These are phyloP conservation scores for Microctonus hyperodae DNA, from an alignment of 2,888 invertebrate species.

Conservation along the genomic window DNA sequence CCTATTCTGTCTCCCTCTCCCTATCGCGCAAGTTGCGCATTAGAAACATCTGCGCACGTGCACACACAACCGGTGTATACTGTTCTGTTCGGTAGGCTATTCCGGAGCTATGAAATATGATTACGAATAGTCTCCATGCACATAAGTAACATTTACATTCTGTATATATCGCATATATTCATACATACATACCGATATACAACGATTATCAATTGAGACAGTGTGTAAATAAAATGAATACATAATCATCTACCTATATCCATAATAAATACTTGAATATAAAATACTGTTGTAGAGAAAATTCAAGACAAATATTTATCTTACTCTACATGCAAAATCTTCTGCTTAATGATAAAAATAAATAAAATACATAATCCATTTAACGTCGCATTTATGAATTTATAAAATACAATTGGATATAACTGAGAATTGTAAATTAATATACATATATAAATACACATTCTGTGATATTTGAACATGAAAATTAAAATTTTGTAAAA, in stretches of 20 bases:
- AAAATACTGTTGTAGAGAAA: too few relatives aligned
- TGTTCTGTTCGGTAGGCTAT: slow-evolving; percentile 8
- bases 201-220: too few relatives aligned
- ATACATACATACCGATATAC: background rate
- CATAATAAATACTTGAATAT: too few relatives aligned
- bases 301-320: too few relatives aligned
- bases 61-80: slow-evolving; percentile 16
- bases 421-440: too few relatives aligned
- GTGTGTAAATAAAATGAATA: background rate
- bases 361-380: too few relatives aligned
- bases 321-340: too few relatives aligned
- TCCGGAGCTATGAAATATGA: slow-evolving; percentile 30
- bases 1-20: background rate
- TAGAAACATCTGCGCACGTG: slow-evolving; percentile 34
- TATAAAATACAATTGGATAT: background rate
- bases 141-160: background rate
- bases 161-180: background rate
- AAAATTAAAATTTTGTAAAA: too few relatives aligned
- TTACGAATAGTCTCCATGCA: slow-evolving; percentile 25
- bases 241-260: too few relatives aligned
- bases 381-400: background rate
- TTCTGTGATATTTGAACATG: too few relatives aligned
- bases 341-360: too few relatives aligned
- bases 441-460: too few relatives aligned
- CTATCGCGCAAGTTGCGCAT: slow-evolving; percentile 17